These are phyloP conservation scores for Clanis bilineata DNA, from an alignment of 2,888 invertebrate genomes.

Conservation along the genomic window DNA sequence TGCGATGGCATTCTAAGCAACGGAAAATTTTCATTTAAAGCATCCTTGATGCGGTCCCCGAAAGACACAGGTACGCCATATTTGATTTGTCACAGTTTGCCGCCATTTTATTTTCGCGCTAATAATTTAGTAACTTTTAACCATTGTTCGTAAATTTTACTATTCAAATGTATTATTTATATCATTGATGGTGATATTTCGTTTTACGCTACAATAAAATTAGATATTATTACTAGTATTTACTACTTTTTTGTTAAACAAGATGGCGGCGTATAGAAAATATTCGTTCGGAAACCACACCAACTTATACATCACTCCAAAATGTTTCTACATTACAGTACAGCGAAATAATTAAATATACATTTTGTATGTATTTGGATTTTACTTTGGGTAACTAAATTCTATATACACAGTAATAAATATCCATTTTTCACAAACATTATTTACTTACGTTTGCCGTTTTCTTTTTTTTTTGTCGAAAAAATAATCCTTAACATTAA, in stretches of 20 bases:
- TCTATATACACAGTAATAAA: slow-evolving; percentile 74
- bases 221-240: not conserved
- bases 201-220: not conserved
- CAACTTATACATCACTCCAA: slow-evolving; percentile 45
- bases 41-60: slow-evolving; percentile 53
- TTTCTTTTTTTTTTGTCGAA: slow-evolving; percentile 25
- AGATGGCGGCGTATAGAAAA: slow-evolving; percentile 17
- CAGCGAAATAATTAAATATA: slow-evolving; percentile 51
- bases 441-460: no score
- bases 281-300: slow-evolving; percentile 54
- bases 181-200: not conserved
- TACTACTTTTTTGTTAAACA: slow-evolving; percentile 1
- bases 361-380: slow-evolving; percentile 71
- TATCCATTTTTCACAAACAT: slow-evolving; percentile 32
- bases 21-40: slow-evolving; percentile 52
- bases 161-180: not conserved
- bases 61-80: slow-evolving; percentile 35
- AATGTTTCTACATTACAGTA: slow-evolving; percentile 53
- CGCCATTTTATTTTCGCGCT: slow-evolving; percentile 29
- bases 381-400: slow-evolving; percentile 75
- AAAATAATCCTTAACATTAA: slow-evolving; percentile 5
- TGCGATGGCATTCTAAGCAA: slow-evolving; percentile 61
- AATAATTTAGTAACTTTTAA: not conserved
- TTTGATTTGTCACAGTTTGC: slow-evolving; percentile 19
- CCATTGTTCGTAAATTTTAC: not conserved